Percentiles rank a stretch among this genome's conserved stretches.
phyloP scores from a whole-genome alignment of 2,113 vertebrate species.

The Origma solitaria region DNA sequence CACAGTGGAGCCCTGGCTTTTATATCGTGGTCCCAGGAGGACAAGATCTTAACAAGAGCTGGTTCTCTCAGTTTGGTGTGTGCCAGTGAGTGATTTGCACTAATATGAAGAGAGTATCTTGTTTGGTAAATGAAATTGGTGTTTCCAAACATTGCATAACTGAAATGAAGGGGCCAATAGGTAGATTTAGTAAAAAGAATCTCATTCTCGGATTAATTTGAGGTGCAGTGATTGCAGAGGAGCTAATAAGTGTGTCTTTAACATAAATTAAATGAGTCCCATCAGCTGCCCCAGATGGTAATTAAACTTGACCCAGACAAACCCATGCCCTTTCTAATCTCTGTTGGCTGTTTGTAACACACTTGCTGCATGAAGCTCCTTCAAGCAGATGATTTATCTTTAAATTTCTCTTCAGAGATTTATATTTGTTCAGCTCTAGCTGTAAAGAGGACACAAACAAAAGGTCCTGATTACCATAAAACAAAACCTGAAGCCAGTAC shows the following conservation, averaged over 20 bases:
- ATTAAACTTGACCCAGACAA: not conserved
- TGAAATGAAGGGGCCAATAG: not conserved
- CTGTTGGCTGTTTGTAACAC: not conserved
- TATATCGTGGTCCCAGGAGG: not conserved
- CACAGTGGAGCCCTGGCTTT: not conserved
- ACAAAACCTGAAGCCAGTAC: not conserved
- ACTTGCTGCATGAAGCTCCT: not conserved
- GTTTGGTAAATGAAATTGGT: not conserved
- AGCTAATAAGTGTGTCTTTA: not conserved
- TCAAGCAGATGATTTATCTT: not conserved
- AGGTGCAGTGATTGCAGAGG: not conserved
- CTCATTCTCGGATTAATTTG: not conserved
- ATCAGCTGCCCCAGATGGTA: not conserved
- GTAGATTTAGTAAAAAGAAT: not conserved
- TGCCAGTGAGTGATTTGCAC: not conserved
- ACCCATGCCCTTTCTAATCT: not conserved
- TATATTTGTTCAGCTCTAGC: not conserved
- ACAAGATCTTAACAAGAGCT: not conserved
- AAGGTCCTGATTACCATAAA: not conserved
- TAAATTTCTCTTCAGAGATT: not conserved
- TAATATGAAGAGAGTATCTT: not conserved
- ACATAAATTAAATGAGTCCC: not conserved
- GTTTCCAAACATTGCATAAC: not conserved
- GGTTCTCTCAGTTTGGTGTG: not conserved
- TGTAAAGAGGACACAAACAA: not conserved